Evolutionary conservation across 2,113 vertebrate genomes (phyloP).

Genomic region (Rattus norvegicus): GRCr8 NC_086033.1:87001501-87002000

Average conservation of each 20-base stretch:
- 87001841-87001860: slow-evolving; percentile 26
- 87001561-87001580: slow-evolving; percentile 67
- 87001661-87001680: slow-evolving; percentile 50
- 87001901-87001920: background rate
- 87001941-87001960: background rate
- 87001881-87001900: slow-evolving; percentile 37
- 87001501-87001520: slow-evolving; percentile 66
- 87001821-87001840: slow-evolving; percentile 61
- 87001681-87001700: slow-evolving; percentile 49
- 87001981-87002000: background rate
- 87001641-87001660: slow-evolving; percentile 55
- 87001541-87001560: slow-evolving; percentile 53
- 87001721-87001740: slow-evolving; percentile 38
- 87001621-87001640: slow-evolving; percentile 60
- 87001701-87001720: slow-evolving; percentile 62
- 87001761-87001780: slow-evolving; percentile 58
- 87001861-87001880: slow-evolving; percentile 31
- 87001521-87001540: background rate
- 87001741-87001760: slow-evolving; percentile 27
- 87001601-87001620: slow-evolving; percentile 41
- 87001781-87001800: slow-evolving; percentile 20
- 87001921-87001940: slow-evolving; percentile 23
- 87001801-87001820: slow-evolving; percentile 4
- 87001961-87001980: slow-evolving; percentile 38
- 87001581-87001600: slow-evolving; percentile 69